These are phyloP conservation scores for Stomatorhinus walkeri DNA, from an alignment of 2,797 vertebrate species.

Conservation along the genomic window DNA sequence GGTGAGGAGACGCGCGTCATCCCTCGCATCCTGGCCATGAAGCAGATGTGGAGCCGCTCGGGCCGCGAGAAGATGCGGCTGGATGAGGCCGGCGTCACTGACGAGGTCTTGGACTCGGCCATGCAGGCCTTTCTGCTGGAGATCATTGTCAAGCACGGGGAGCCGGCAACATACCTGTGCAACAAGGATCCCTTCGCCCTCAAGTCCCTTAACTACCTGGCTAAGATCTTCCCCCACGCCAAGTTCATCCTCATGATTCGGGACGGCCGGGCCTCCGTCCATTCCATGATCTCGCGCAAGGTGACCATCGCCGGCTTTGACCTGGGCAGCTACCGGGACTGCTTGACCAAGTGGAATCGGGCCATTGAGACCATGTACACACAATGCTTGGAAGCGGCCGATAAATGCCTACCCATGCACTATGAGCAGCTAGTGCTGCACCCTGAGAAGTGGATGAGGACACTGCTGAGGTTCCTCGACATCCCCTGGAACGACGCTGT, in stretches of 20 bases:
- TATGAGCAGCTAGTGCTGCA: constrained; percentile 92
- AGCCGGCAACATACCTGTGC: constrained; percentile 86
- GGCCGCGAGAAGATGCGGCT: constrained; percentile 91
- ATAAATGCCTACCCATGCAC: constrained; percentile 82
- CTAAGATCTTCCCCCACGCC: constrained; percentile 92
- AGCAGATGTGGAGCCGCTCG: constrained; percentile 96
- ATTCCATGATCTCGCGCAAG: constrained; percentile 97
- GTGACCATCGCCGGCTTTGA: constrained; percentile 97
- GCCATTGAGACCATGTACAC: constrained; percentile 97
- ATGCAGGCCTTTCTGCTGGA: constrained; percentile 94
- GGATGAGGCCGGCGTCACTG: constrained; percentile 90
- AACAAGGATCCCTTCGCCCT: constrained; percentile 97
- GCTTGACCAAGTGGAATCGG: constrained; percentile 95
- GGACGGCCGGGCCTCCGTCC: constrained; percentile 89
- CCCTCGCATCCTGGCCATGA: constrained; percentile 86
- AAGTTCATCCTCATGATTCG: constrained; percentile 94
- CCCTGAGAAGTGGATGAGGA: constrained; percentile 92
- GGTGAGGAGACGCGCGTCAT: constrained; percentile 93
- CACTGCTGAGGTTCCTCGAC: constrained; percentile 81
- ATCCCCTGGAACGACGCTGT: constrained; percentile 90
- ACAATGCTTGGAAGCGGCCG: constrained; percentile 85
- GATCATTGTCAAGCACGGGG: constrained; percentile 92
- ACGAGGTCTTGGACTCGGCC: constrained; percentile 90
- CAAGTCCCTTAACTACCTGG: constrained; percentile 91
- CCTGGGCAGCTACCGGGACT: constrained; percentile 92